phyloP scores from a whole-genome alignment of 2,113 vertebrate genomes.

The Osmerus mordax region DNA sequence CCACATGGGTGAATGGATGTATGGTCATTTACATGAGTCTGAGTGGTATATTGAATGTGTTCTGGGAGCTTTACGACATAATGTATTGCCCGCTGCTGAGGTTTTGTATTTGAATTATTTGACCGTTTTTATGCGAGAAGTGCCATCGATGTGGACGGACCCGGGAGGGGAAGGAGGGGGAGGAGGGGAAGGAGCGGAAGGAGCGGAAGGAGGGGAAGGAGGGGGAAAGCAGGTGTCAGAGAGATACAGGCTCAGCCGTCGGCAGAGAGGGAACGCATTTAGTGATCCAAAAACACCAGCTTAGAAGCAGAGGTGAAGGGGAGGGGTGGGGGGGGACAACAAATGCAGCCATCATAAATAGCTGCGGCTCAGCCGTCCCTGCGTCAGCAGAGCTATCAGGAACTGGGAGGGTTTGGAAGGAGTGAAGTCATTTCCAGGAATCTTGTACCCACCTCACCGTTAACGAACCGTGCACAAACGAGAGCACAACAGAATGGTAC shows the following conservation, averaged over 20 bases:
- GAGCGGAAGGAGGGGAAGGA: background rate
- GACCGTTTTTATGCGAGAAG: too few species aligned
- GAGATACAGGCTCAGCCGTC: background rate
- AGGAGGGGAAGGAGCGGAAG: background rate
- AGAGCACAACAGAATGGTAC: constrained; percentile 38
- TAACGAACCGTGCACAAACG: constrained; percentile 43
- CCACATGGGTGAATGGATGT: too few species aligned
- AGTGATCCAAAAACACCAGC: constrained; percentile 36
- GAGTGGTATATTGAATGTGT: too few species aligned
- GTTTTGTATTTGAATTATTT: background rate
- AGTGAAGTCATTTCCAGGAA: constrained; percentile 74
- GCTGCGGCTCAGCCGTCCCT: constrained; percentile 49
- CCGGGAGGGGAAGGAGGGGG: background rate
- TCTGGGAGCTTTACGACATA: background rate
- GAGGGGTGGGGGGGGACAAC: constrained; percentile 55
- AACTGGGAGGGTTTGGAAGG: constrained; percentile 55
- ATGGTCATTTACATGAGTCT: too few species aligned
- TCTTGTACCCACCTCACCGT: constrained; percentile 53
- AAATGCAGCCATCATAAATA: constrained; percentile 69
- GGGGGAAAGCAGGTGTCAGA: constrained; percentile 17
- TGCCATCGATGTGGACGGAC: too few species aligned
- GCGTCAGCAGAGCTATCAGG: constrained; percentile 62
- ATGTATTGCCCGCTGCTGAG: background rate
- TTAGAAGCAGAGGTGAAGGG: constrained; percentile 46
- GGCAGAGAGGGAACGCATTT: constrained; percentile 30